Evolutionary conservation across 2,888 invertebrate genomes (phyloP), one percentile per base, ranked within the genome.

Genomic region (Steinernema hermaphroditum): DNA sequence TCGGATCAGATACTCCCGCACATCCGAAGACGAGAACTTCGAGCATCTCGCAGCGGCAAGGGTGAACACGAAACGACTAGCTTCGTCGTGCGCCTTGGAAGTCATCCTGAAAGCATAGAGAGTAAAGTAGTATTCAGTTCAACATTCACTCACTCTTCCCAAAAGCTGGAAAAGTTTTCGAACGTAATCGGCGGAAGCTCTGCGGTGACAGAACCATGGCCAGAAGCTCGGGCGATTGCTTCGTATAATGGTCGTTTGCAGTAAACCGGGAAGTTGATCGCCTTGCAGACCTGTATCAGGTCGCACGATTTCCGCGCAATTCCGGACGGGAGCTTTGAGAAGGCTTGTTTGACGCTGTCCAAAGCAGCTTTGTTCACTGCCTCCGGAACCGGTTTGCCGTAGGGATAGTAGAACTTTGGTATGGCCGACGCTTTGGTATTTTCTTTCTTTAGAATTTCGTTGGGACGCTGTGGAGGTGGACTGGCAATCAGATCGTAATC

Each of bases 181-280:
- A 81, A 78, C 29, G 80, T 79, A 71, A 83, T 71, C 9, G 78
- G 72, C 19, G 62, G 54, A 19, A 54, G 71, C n/a, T 71, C 73
- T 12, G 44, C 71, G 27, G 54, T 16, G 43, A 41, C 16, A 14
- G 43, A 14, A 41, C 43, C 0, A 57, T 73, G n/a, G 54, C 73
- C 73, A 54, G 70, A 4, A 6, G 46, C 46, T n/a, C 46, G 6
- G n/a, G n/a, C 46, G 6, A 46, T 19, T 6, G 79, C 93, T 77
- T 92, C 90, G 90, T 94, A 96, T 76, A 98, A 90, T n/a, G 96
- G 93, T 87, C 93, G 92, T 88, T 97, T 96, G 96, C 96, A 96
- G 89, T 96, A 98, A 72, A 95, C 90, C 14, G 97, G 94, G 81
- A 96, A 90, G 80, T 93, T 93, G 88, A 94, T 94, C 37, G 94